Conservation (phyloP, 2,113 vertebrate species). For the Ceratotherium simum region DNA sequence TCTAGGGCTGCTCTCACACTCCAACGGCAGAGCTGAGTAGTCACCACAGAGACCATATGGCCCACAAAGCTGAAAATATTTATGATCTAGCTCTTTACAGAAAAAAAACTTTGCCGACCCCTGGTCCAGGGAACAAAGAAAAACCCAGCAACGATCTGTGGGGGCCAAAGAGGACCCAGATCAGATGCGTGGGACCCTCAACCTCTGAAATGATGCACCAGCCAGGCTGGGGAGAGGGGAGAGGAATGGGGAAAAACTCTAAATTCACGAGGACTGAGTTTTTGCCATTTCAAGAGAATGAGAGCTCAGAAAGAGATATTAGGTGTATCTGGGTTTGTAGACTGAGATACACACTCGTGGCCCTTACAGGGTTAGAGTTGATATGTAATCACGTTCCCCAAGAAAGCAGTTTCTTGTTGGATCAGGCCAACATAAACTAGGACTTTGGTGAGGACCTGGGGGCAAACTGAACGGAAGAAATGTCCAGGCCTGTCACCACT, state of each 20-base stretch:
- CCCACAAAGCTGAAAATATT: not conserved
- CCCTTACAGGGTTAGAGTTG: not conserved
- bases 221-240: not conserved
- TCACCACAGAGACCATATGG: not conserved
- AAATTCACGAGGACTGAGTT: not conserved
- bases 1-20: not conserved
- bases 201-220: not conserved
- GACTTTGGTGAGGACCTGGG: not conserved
- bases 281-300: not conserved
- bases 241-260: not conserved
- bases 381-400: accelerated
- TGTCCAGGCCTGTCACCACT: not conserved
- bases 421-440: not conserved
- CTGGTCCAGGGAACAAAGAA: not conserved
- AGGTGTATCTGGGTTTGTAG: not conserved
- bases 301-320: not conserved
- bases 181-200: not conserved
- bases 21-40: not conserved
- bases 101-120: not conserved
- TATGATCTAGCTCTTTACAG: not conserved
- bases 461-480: not conserved
- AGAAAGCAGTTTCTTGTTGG: too few relatives aligned
- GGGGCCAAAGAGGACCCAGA: not conserved
- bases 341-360: too few relatives aligned
- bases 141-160: not conserved